Evolutionary conservation across 2,888 invertebrate species (phyloP).

Genomic region (Eilema depressum): DNA sequence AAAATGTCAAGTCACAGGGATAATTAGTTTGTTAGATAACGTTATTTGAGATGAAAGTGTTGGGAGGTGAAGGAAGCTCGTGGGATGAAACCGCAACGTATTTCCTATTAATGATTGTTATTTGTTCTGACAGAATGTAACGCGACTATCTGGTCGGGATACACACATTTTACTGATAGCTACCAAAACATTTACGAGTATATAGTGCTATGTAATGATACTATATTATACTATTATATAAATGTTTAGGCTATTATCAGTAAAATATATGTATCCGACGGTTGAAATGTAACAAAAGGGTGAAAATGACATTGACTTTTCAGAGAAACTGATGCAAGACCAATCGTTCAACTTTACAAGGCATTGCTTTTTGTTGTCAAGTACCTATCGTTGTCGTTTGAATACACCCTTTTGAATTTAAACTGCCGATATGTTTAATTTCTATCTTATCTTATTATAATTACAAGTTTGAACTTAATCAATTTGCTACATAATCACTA

Average conservation of each 20-base stretch:
- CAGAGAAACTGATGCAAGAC: background rate
- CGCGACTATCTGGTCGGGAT: background rate
- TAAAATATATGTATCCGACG: no score
- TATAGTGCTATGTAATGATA: no score
- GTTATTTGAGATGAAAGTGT: conserved; percentile 27
- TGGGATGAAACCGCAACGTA: background rate
- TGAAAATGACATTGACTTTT: background rate
- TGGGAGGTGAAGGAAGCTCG: background rate
- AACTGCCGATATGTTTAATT: no score
- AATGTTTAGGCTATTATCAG: no score
- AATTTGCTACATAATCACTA: no score
- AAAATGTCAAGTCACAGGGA: conserved; percentile 43
- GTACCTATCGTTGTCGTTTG: no score
- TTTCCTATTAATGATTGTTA: background rate
- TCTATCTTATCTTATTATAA: no score
- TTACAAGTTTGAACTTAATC: no score
- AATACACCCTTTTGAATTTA: no score
- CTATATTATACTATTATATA: no score
- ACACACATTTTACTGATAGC: background rate
- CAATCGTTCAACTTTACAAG: no score
- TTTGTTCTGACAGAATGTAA: background rate
- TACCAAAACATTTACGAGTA: background rate
- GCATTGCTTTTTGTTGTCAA: no score
- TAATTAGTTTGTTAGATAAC: conserved; percentile 47
- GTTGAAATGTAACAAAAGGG: background rate